Evolutionary conservation across 1,140 invertebrate genomes (phyloP).

Genomic region (Trissolcus basalis): DNA sequence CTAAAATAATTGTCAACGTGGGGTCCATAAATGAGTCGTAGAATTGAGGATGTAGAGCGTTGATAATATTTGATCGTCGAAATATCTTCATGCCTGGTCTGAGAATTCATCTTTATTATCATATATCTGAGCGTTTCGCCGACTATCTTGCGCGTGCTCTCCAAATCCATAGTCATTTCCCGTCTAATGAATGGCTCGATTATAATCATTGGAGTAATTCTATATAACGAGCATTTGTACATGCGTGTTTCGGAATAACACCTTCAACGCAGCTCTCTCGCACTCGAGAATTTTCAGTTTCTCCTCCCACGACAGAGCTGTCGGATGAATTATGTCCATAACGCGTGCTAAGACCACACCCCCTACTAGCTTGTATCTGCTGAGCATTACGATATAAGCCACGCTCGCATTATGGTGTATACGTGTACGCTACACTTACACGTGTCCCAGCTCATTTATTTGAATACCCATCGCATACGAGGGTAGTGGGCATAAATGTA

Average conservation of each 20-base stretch:
- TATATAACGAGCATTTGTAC: conserved; percentile 52
- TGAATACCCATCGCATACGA: conserved; percentile 24
- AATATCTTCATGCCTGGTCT: conserved; percentile 18
- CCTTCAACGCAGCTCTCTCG: conserved; percentile 37
- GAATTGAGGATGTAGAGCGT: conserved; percentile 16
- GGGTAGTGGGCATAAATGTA: conserved; percentile 50
- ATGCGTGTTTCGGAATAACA: conserved; percentile 47
- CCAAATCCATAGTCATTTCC: conserved; percentile 38
- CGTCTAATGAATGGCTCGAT: conserved; percentile 44
- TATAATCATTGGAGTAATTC: conserved; percentile 51
- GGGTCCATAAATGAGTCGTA: conserved; percentile 33
- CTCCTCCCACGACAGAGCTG: conserved; percentile 46
- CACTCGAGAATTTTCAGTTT: conserved; percentile 52
- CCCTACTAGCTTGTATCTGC: conserved; percentile 54
- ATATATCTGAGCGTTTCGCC: conserved; percentile 31
- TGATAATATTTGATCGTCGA: conserved; percentile 45
- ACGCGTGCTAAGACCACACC: conserved; percentile 59
- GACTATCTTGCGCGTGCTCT: conserved; percentile 4
- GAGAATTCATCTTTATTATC: conserved; percentile 45
- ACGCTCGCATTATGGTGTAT: conserved; percentile 36
- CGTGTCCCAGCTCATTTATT: conserved; percentile 56
- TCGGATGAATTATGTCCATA: conserved; percentile 60
- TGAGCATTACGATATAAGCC: conserved; percentile 55
- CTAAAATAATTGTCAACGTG: conserved; percentile 29
- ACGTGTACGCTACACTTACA: conserved; percentile 46